These are phyloP conservation scores for Danio aesculapii DNA, from an alignment of 2,797 vertebrate genomes.

Conservation along the genomic window DNA sequence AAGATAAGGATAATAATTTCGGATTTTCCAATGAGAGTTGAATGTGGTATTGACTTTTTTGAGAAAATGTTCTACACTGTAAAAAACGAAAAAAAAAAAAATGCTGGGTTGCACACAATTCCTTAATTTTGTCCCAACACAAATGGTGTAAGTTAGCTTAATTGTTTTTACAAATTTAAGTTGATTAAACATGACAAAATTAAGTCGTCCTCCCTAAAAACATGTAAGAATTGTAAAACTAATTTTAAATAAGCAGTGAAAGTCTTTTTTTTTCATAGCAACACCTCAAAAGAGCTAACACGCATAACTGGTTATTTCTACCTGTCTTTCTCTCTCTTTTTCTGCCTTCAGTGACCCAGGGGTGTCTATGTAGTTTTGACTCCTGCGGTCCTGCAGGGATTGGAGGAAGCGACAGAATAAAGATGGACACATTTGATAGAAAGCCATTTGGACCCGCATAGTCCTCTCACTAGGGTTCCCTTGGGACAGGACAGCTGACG, in stretches of 20 bases:
- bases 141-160: no score
- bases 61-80: background rate
- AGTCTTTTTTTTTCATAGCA: no score
- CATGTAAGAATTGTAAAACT: no score
- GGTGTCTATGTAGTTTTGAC: background rate
- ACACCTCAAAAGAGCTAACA: background rate
- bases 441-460: conserved; percentile 23
- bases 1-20: background rate
- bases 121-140: no score
- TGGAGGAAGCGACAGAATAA: conserved; percentile 30
- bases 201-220: no score
- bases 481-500: conserved; percentile 22
- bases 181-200: no score
- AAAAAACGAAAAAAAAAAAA: no score
- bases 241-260: no score
- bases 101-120: no score
- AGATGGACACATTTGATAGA: conserved; percentile 32
- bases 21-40: background rate
- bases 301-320: background rate
- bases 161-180: no score
- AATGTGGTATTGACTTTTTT: background rate
- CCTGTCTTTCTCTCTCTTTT: conserved; percentile 3
- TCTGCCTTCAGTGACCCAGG: background rate
- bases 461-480: conserved; percentile 8
- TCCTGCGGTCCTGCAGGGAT: background rate